phyloP scores from a whole-genome alignment of 2,888 invertebrate species.

The Coleophora deauratella region DNA sequence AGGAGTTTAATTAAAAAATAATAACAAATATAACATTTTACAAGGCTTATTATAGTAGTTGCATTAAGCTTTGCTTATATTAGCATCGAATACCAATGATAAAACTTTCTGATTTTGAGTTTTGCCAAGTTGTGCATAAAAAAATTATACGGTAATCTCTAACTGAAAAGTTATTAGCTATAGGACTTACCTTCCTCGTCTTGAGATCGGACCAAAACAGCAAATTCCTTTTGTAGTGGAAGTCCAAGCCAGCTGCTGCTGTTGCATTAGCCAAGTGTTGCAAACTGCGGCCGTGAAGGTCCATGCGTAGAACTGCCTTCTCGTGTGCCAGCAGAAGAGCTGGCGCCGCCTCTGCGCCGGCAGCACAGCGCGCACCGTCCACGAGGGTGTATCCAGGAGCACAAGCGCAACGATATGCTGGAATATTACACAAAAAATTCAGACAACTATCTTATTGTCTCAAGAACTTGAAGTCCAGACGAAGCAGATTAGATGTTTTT shows the following conservation, averaged over 20 bases:
- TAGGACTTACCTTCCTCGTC: conserved; percentile 79
- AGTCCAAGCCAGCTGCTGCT: conserved; percentile 90
- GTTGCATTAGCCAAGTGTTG: conserved; percentile 85
- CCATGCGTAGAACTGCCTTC: conserved; percentile 81
- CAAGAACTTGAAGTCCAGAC: too few species aligned
- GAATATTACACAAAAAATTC: not conserved
- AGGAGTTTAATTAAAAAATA: too few species aligned
- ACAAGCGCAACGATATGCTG: conserved; percentile 87
- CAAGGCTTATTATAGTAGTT: too few species aligned
- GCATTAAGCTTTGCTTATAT: too few species aligned
- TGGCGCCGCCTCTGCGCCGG: conserved; percentile 68
- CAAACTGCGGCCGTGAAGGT: conserved; percentile 76
- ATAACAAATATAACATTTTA: too few species aligned
- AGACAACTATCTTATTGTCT: too few species aligned
- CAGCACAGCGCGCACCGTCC: conserved; percentile 71
- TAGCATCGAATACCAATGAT: too few species aligned
- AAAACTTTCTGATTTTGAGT: too few species aligned
- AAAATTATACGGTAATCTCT: too few species aligned
- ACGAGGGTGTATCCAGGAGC: conserved; percentile 81
- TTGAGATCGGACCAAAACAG: conserved; percentile 94
- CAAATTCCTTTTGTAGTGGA: conserved; percentile 82
- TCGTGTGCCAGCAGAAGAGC: conserved; percentile 82
- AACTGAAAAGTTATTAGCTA: not conserved
- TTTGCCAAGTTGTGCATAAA: too few species aligned
- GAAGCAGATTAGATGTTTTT: too few species aligned